A percentile compares a stretch with the other conserved stretches of the same genome.
Conservation (phyloP, 2,113 vertebrate genomes). For the Pomatorhinus ruficollis region DNA sequence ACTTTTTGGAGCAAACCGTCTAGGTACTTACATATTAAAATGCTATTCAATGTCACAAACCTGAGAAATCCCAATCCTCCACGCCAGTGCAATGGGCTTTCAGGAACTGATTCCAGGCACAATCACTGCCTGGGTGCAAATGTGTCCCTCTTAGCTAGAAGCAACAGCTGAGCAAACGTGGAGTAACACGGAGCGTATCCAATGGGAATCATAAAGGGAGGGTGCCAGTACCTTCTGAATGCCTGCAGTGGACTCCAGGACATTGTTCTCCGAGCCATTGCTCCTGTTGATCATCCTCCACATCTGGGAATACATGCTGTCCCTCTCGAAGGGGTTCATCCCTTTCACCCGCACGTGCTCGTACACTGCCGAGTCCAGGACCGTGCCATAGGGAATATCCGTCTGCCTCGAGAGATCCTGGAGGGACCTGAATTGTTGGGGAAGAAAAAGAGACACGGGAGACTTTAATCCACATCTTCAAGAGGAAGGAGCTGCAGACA, state of each 20-base stretch:
- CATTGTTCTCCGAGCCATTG: constrained; percentile 93
- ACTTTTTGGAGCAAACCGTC: background rate
- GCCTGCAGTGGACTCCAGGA: constrained; percentile 91
- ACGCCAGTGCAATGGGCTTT: background rate
- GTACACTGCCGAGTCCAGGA: constrained; percentile 94
- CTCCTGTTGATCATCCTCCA: constrained; percentile 97
- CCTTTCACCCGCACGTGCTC: constrained; percentile 95
- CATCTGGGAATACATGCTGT: constrained; percentile 98
- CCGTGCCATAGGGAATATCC: constrained; percentile 94
- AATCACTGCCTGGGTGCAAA: background rate
- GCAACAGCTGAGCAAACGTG: background rate
- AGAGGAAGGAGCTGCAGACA: background rate
- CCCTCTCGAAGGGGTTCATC: constrained; percentile 97
- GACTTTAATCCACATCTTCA: background rate
- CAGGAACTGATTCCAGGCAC: background rate
- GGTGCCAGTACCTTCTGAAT: constrained; percentile 87
- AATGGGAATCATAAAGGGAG: background rate
- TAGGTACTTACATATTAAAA: background rate
- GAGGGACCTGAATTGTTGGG: constrained; percentile 82
- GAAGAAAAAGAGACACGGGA: constrained; percentile 43
- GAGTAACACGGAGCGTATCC: background rate
- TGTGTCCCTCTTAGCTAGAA: background rate
- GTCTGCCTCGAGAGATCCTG: constrained; percentile 97
- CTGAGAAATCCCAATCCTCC: background rate
- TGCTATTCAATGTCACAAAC: background rate